Evolutionary conservation across 2,113 vertebrate genomes (phyloP).

Genomic region (Rhadina sibilatrix): DNA sequence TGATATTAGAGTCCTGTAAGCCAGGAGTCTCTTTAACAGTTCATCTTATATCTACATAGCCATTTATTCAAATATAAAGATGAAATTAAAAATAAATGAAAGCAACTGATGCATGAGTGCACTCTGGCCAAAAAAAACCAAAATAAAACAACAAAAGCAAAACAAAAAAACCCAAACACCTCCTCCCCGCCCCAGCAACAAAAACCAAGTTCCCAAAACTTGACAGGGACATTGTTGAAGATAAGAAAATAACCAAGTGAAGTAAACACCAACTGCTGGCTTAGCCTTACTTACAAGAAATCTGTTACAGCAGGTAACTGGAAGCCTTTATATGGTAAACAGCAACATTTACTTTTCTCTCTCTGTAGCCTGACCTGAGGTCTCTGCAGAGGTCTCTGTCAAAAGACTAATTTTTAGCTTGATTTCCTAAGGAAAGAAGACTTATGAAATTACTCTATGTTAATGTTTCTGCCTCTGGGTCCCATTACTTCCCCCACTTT

Average conservation of each 20-base stretch:
- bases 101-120: constrained; percentile 26
- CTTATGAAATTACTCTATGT: neutral
- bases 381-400: neutral
- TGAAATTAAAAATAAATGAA: constrained; percentile 55
- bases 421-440: neutral
- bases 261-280: constrained; percentile 10
- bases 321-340: neutral
- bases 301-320: neutral
- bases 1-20: neutral
- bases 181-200: too few relatives aligned
- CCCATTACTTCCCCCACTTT: neutral
- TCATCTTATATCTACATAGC: neutral
- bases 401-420: neutral
- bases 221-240: neutral
- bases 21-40: constrained; percentile 1
- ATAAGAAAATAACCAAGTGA: constrained; percentile 3
- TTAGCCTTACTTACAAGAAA: neutral
- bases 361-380: neutral
- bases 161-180: neutral
- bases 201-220: neutral
- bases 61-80: neutral
- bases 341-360: neutral
- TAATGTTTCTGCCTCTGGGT: neutral
- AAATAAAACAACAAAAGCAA: neutral
- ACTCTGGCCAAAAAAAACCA: neutral